These are phyloP conservation scores for Triops longicaudatus DNA, from an alignment of 1,140 invertebrate genomes.

Conservation along the genomic window DNA sequence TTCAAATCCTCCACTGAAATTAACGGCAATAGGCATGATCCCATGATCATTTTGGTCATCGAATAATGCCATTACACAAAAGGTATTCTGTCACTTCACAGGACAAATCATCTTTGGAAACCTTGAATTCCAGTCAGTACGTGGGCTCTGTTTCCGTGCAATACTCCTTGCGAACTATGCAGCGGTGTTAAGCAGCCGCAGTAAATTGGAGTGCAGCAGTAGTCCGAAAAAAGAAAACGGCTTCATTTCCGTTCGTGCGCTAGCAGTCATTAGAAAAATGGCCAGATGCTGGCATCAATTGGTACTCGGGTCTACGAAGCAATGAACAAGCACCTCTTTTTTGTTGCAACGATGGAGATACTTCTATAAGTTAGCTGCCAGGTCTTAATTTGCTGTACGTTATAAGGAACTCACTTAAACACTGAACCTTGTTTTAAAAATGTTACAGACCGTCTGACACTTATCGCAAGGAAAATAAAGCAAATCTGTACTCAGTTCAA, in stretches of 20 bases:
- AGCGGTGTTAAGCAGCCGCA: background rate
- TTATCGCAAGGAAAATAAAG: background rate
- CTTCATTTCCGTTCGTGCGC: background rate
- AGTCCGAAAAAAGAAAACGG: background rate
- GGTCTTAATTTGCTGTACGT: no score
- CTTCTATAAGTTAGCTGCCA: background rate
- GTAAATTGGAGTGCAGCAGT: background rate
- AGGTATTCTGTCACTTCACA: background rate
- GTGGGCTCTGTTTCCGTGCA: background rate
- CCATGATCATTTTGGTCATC: background rate
- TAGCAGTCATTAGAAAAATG: background rate
- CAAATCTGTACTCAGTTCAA: background rate
- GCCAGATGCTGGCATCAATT: background rate
- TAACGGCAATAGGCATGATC: background rate
- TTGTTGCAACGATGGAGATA: background rate
- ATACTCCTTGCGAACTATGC: background rate
- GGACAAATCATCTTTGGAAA: background rate
- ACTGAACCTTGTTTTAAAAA: background rate
- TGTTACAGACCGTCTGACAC: background rate
- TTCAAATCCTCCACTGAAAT: background rate
- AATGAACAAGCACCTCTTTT: background rate
- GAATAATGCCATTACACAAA: background rate
- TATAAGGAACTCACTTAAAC: no score
- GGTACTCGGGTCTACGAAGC: background rate
- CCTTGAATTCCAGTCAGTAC: background rate